These are phyloP conservation scores for Andrena flavipes DNA, from an alignment of 2,888 invertebrate species.

Conservation along the genomic window DNA sequence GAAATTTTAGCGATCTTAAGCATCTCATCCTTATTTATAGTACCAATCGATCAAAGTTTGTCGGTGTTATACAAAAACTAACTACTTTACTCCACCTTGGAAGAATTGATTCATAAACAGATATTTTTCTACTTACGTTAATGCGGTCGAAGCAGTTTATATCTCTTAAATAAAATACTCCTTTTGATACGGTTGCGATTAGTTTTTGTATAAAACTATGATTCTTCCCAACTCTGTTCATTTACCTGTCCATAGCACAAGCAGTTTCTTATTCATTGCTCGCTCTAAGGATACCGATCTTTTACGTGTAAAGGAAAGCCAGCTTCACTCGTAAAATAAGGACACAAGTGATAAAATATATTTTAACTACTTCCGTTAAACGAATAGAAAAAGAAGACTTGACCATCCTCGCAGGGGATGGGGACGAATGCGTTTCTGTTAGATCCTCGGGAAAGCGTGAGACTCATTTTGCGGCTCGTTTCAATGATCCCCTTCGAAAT, in stretches of 20 bases:
- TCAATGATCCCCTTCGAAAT: conserved; percentile 27
- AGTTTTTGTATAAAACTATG: conserved; percentile 55
- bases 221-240: conserved; percentile 71
- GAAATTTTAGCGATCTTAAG: conserved; percentile 29
- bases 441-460: conserved; percentile 33
- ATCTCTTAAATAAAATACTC: conserved; percentile 36
- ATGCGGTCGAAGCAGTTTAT: conserved; percentile 12
- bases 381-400: conserved; percentile 46
- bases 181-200: conserved; percentile 49
- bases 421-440: conserved; percentile 38
- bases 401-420: conserved; percentile 10
- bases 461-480: conserved; percentile 32
- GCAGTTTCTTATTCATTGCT: conserved; percentile 67
- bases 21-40: conserved; percentile 40
- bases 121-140: conserved; percentile 44
- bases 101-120: conserved; percentile 29
- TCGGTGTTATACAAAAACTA: conserved; percentile 49
- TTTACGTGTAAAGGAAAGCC: conserved; percentile 33
- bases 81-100: conserved; percentile 27
- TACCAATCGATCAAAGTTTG: conserved; percentile 20
- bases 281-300: conserved; percentile 31
- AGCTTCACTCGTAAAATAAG: conserved; percentile 48
- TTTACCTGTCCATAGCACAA: conserved; percentile 81
- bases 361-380: conserved; percentile 62
- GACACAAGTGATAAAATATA: conserved; percentile 60